Conservation (phyloP, 2,797 vertebrate genomes). For the Scomberomorus guttatus region DNA sequence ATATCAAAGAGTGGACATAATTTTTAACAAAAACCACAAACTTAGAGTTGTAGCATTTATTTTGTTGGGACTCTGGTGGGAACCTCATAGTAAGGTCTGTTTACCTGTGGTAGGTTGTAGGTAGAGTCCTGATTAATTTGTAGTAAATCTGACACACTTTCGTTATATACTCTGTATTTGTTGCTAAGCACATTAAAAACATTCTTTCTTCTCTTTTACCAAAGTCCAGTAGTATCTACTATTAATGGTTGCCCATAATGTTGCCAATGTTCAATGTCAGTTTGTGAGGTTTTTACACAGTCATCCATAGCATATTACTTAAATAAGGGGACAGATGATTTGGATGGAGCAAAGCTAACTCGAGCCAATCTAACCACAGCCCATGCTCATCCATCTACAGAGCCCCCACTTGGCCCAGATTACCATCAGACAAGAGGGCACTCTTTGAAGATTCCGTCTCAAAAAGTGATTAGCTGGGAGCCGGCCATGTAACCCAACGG, state of each 20-base stretch:
- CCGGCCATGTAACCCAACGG: conserved; percentile 56
- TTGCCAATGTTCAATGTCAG: conserved; percentile 11
- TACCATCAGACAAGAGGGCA: conserved; percentile 68
- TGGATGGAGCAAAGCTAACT: conserved; percentile 37
- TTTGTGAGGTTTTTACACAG: conserved; percentile 20
- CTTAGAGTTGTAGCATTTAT: too few relatives aligned
- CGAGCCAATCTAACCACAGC: conserved; percentile 32
- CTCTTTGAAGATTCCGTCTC: conserved; percentile 67
- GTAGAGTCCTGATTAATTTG: not conserved
- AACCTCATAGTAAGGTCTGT: not conserved
- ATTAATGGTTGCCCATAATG: conserved; percentile 19
- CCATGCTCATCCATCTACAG: conserved; percentile 46
- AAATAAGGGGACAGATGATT: conserved; percentile 40
- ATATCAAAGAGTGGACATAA: too few relatives aligned
- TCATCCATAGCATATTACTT: conserved; percentile 11
- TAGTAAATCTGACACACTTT: not conserved
- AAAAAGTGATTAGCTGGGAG: conserved; percentile 74
- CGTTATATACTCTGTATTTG: not conserved
- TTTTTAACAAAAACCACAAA: too few relatives aligned
- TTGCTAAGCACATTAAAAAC: not conserved
- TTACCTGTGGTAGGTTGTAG: not conserved
- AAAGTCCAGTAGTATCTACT: not conserved
- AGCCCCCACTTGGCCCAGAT: conserved; percentile 60
- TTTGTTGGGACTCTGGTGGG: not conserved
- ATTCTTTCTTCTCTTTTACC: conserved; percentile 22